phyloP scores from a whole-genome alignment of 2,113 vertebrate species.

The Pteronura brasiliensis region DNA sequence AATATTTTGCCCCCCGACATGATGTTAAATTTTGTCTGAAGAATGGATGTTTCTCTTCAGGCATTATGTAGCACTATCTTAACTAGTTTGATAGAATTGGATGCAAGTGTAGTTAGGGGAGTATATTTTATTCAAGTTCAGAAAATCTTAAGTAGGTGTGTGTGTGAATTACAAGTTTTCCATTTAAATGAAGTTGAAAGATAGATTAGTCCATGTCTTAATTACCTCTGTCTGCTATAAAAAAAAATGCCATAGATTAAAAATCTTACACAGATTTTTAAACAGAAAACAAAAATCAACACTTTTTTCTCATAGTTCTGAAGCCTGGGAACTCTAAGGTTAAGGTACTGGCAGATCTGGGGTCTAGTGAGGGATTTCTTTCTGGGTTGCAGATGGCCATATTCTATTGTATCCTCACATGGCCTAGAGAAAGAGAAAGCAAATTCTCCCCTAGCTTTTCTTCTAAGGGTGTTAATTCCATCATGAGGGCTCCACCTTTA shows the following conservation, averaged over 20 bases:
- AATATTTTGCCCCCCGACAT: background rate
- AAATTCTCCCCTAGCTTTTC: background rate
- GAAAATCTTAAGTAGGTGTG: background rate
- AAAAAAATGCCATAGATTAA: background rate
- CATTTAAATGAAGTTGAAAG: background rate
- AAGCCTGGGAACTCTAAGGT: background rate
- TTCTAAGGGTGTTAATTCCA: background rate
- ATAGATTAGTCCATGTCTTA: background rate
- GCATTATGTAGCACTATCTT: background rate
- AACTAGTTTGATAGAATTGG: background rate
- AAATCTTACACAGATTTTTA: too few relatives aligned
- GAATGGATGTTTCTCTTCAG: background rate
- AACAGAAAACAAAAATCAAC: too few relatives aligned
- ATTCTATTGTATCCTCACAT: background rate
- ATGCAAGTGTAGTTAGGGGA: background rate
- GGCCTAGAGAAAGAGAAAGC: background rate
- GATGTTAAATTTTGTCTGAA: background rate
- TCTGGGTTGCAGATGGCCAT: background rate
- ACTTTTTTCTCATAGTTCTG: background rate
- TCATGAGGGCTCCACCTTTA: rapidly evolving
- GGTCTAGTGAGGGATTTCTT: rapidly evolving
- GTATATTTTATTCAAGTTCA: background rate
- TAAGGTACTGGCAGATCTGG: too few relatives aligned
- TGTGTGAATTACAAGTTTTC: background rate
- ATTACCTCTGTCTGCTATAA: background rate